A percentile compares a stretch with the other conserved stretches of the same genome.
Conservation (phyloP, 2,797 vertebrate genomes). For the Onychomys torridus region DNA sequence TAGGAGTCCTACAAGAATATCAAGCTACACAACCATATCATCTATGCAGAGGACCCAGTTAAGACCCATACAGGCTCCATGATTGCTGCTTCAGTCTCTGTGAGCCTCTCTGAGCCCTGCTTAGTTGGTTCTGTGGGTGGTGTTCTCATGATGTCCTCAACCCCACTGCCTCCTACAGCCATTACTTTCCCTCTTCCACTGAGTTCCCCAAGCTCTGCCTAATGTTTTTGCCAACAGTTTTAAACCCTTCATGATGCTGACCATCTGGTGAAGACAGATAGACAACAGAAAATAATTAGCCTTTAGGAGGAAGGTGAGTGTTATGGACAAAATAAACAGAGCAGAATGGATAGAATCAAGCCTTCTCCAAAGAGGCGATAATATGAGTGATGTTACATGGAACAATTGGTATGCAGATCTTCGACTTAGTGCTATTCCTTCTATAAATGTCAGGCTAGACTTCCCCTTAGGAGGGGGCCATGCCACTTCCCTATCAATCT, state of each 20-base stretch:
- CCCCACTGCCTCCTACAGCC: neutral
- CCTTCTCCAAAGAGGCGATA: neutral
- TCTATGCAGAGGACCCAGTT: neutral
- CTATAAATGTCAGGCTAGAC: neutral
- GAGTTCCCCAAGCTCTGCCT: neutral
- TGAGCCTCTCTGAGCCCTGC: neutral
- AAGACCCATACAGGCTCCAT: neutral
- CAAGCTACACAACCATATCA: neutral
- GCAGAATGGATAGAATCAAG: neutral
- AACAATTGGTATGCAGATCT: no score
- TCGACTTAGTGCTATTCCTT: neutral
- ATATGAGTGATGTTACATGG: neutral
- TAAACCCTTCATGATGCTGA: neutral
- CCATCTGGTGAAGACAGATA: neutral
- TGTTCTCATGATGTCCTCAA: neutral
- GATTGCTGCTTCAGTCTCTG: neutral
- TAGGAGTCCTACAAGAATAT: no score
- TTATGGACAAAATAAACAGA: constrained; percentile 2
- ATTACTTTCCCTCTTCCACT: neutral
- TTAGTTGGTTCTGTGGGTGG: neutral
- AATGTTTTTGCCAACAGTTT: neutral
- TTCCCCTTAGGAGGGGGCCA: neutral
- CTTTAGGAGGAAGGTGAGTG: neutral
- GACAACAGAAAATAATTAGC: neutral
- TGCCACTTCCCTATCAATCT: neutral